Evolutionary conservation across 1,140 invertebrate genomes (phyloP), one percentile per base, ranked within the genome.

Genomic region (Yoshiicerus persimilis): DNA sequence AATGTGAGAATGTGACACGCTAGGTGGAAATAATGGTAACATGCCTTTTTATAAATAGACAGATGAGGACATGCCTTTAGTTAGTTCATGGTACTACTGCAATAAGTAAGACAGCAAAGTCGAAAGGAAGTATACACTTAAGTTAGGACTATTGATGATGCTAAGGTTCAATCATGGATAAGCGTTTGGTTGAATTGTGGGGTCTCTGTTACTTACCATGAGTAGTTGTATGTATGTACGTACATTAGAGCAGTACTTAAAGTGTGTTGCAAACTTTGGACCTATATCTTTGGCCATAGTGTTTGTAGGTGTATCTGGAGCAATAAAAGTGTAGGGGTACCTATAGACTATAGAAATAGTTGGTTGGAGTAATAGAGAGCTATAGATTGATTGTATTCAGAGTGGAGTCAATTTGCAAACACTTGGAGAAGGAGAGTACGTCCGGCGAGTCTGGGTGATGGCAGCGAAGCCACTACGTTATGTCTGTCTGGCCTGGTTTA

Each of bases 331-430:
- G 1, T 41, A 41, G 16, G 47, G 47, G 41, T 47, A 16, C 13
- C 41, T 47, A 41, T 41, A 41, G 16, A 56, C 16, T 20, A 16
- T 56, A n/a, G 16, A 20, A 5, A n/a, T 56, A 16, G 13, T n/a
- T 16, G 30, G 13, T 20, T 20, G n/a, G 32, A n/a, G n/a, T 38
- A 34, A 20, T 80, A 36, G 75, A 36, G 41, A 2, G 56, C 20
- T 30, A 38, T 86, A 25, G 85, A 64, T 86, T 86, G 47, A 64
- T 66, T 86, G 85, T 86, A 38, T 86, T 80, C 75, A 80, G 75
- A 80, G 75, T 38, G 30, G 34, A 66, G 47, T 64, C 47, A 64
- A 66, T 86, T 66, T 62, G 47, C 47, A 66, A 64, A 66, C 62
- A 66, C 62, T 86, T 62, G 32, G 62, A 86, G 85, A 62, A 86